Evolutionary conservation across 2,888 invertebrate species (phyloP), one percentile per base, ranked within the genome.

Genomic region (Craniophora ligustri): DNA sequence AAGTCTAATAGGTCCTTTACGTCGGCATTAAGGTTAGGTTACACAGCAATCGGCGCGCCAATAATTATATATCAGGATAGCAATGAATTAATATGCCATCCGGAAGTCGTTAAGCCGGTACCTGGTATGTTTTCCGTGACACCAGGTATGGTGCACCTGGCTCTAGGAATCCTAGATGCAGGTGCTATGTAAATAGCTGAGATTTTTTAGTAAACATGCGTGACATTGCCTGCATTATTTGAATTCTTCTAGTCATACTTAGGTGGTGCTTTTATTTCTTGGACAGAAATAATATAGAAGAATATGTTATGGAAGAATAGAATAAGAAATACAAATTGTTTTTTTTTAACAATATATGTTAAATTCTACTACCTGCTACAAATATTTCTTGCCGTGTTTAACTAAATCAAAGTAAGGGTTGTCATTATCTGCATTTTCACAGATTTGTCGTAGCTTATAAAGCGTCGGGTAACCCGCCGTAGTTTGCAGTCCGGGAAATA

Each of bases 51-150:
- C 30, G 16, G 1, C 28, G 5, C 15, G 5, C 40, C 48, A 64
- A 40, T 66, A 64, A 62, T 74, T 59, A 64, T 50, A 8, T 56
- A 47, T 31, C 58, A 66, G 68, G 57, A 76, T 68, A 68, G 59
- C 47, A 61, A 65, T 65, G n/a, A 59, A 70, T 69, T 70, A 70
- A 67, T 67, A 72, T 57, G 51, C 60, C 18, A 41, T 49, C 63
- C 68, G 76, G 75, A 72, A 76, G 55, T 56, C 57, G 44, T 68
- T 67, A 51, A 36, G 42, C 30, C 44, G 42, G 14, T 49, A 41
- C 45, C 57, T 39, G 38, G 66, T 53, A 67, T 62, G 61, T 48
- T 62, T 71, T 67, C 76, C 74, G 66, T 58, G 60, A 57, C 49
- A 50, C 45, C 41, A 35, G 48, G 49, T 55, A 56, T 60, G 55